phyloP scores from a whole-genome alignment of 1,140 invertebrate species.

The Araneus ventricosus region DNA sequence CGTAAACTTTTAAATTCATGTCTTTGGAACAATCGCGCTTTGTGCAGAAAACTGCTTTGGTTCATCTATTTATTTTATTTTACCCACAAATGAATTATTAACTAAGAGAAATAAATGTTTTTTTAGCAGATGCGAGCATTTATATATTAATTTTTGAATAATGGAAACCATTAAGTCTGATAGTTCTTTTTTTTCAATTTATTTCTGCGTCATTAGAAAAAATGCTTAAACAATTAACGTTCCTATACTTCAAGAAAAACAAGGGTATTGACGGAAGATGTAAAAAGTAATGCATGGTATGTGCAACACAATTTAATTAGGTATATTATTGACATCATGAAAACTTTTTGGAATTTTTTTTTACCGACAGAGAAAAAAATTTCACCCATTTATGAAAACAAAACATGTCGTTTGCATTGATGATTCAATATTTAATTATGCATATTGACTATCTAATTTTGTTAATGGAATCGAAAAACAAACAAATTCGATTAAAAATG shows the following conservation, averaged over 20 bases:
- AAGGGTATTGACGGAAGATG: background rate
- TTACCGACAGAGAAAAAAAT: background rate
- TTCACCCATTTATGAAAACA: background rate
- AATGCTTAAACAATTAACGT: background rate
- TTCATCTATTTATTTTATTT: no score
- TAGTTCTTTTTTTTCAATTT: background rate
- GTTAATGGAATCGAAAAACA: background rate
- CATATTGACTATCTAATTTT: background rate
- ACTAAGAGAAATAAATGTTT: background rate
- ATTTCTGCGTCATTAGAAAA: background rate
- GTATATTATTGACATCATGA: background rate
- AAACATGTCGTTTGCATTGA: background rate
- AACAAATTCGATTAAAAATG: background rate
- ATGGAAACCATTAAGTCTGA: background rate
- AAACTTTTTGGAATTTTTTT: background rate
- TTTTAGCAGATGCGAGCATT: background rate
- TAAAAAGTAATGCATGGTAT: background rate
- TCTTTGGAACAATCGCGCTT: no score
- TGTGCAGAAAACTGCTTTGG: no score
- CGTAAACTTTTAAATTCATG: no score
- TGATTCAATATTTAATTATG: conserved; percentile 11
- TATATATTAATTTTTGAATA: background rate
- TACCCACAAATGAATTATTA: no score
- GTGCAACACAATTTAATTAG: background rate
- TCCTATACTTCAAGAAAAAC: background rate